Evolutionary conservation across 2,888 invertebrate genomes (phyloP).

Genomic region (Chrysopilus asiliformis): DNA sequence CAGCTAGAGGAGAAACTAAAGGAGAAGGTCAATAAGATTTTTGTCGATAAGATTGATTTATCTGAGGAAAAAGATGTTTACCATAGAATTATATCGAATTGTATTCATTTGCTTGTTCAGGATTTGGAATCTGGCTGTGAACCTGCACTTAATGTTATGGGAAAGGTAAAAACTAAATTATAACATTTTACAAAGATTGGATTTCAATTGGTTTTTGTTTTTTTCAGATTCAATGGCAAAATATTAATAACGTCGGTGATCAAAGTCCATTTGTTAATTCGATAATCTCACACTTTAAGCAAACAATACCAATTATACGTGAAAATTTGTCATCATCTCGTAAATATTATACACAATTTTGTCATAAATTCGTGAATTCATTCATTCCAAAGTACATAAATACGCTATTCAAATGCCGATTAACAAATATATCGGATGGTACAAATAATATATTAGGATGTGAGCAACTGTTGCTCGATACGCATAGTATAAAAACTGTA

Average conservation of each 20-base stretch:
- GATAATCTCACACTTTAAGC: slow-evolving; percentile 73
- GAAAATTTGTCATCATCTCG: slow-evolving; percentile 82
- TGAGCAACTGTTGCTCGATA: slow-evolving; percentile 86
- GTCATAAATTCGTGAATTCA: slow-evolving; percentile 87
- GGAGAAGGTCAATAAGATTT: slow-evolving; percentile 64
- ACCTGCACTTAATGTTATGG: slow-evolving; percentile 82
- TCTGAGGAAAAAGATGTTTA: slow-evolving; percentile 80
- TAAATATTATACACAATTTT: slow-evolving; percentile 97
- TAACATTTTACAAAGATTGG: background rate
- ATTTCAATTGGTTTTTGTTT: slow-evolving; percentile 4
- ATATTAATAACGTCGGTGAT: slow-evolving; percentile 88
- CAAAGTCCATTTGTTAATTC: slow-evolving; percentile 91
- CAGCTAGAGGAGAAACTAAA: slow-evolving; percentile 85
- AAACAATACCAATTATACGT: slow-evolving; percentile 74
- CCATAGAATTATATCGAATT: slow-evolving; percentile 66
- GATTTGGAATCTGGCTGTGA: slow-evolving; percentile 92
- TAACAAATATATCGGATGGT: slow-evolving; percentile 9
- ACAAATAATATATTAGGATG: slow-evolving; percentile 56
- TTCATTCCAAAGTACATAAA: slow-evolving; percentile 92
- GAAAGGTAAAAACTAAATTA: slow-evolving; percentile 46
- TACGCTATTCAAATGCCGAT: slow-evolving; percentile 76
- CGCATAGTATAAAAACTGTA: slow-evolving; percentile 88
- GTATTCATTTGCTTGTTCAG: slow-evolving; percentile 84
- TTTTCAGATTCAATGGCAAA: slow-evolving; percentile 72
- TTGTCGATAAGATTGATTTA: slow-evolving; percentile 69